phyloP scores from a whole-genome alignment of 1,140 invertebrate species.

The Diorhabda elongata region DNA sequence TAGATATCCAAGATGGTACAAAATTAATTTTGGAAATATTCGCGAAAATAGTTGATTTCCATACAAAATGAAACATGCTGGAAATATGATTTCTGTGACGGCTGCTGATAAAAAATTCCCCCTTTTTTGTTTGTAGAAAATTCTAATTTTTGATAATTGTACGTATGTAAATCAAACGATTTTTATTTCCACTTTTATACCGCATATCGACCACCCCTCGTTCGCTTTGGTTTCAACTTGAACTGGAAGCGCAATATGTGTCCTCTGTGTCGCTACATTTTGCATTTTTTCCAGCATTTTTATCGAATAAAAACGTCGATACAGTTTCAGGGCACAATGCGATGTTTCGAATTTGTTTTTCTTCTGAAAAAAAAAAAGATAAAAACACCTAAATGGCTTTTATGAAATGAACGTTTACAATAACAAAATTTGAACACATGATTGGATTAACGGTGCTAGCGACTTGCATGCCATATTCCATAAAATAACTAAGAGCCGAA shows the following conservation, averaged over 20 bases:
- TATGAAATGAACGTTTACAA: slow-evolving; percentile 35
- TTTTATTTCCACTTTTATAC: too few relatives aligned
- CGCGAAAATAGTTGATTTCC: too few relatives aligned
- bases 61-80: too few relatives aligned
- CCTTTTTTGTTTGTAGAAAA: too few relatives aligned
- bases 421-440: slow-evolving; percentile 37
- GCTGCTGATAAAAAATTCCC: too few relatives aligned
- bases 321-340: slow-evolving; percentile 1
- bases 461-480: slow-evolving; percentile 37
- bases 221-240: background rate
- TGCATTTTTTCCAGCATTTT: slow-evolving; percentile 5
- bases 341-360: slow-evolving; percentile 17
- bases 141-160: too few relatives aligned
- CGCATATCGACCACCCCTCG: background rate
- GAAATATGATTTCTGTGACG: too few relatives aligned
- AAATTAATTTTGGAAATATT: too few relatives aligned
- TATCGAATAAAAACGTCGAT: slow-evolving; percentile 7
- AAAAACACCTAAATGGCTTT: slow-evolving; percentile 29
- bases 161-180: too few relatives aligned
- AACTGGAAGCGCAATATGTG: background rate
- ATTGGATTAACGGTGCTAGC: slow-evolving; percentile 35
- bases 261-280: background rate
- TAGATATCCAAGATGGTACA: too few relatives aligned
- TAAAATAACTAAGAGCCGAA: slow-evolving; percentile 37
- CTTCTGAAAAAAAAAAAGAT: slow-evolving; percentile 6